phyloP scores from a whole-genome alignment of 2,888 invertebrate species.

The Phortica magna region DNA sequence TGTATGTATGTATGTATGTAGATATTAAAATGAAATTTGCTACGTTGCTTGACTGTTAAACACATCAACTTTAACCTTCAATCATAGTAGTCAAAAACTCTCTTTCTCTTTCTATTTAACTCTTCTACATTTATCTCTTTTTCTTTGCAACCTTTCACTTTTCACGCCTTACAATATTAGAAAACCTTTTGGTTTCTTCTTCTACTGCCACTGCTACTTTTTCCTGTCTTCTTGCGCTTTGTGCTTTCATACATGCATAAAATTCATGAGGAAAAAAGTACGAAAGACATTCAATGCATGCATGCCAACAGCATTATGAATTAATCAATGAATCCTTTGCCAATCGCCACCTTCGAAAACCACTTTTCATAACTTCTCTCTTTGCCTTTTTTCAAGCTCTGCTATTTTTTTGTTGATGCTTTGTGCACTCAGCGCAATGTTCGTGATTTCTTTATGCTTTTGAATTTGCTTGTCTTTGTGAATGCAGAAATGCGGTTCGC shows the following conservation, averaged over 20 bases:
- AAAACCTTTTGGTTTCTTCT: too few relatives aligned
- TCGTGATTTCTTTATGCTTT: neutral
- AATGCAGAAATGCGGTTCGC: neutral
- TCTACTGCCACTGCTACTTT: too few relatives aligned
- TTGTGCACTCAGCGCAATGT: neutral
- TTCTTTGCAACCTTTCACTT: neutral
- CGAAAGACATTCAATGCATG: neutral
- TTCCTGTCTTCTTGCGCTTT: too few relatives aligned
- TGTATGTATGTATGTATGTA: too few relatives aligned
- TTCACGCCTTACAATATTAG: too few relatives aligned
- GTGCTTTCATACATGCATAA: neutral
- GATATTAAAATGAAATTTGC: neutral
- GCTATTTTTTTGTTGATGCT: neutral
- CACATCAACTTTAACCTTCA: slow-evolving; percentile 18
- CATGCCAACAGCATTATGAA: slow-evolving; percentile 2
- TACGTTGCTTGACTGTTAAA: neutral
- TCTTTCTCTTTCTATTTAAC: too few relatives aligned
- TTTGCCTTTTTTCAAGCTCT: neutral
- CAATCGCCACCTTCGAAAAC: neutral
- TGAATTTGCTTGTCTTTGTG: slow-evolving; percentile 12
- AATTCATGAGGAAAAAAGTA: neutral
- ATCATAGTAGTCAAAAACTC: neutral
- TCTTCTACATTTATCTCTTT: too few relatives aligned
- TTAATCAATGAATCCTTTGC: slow-evolving; percentile 3
- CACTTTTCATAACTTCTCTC: neutral